Evolutionary conservation across 2,888 invertebrate genomes (phyloP), one percentile per base, ranked within the genome.

Genomic region (Zaprionus bogoriensis): DNA sequence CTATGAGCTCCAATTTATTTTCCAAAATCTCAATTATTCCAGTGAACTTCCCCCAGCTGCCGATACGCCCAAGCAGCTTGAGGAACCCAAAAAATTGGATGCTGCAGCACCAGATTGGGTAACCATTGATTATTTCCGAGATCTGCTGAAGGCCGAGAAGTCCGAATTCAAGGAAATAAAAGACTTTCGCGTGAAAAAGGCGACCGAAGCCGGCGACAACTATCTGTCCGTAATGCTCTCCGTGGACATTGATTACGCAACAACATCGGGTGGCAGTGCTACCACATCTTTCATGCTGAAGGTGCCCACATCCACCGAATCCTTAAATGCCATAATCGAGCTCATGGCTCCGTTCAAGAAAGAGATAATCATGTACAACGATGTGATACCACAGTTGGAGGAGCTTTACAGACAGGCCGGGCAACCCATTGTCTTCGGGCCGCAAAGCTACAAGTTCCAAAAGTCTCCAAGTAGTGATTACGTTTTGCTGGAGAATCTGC

Each of bases 401-500:
- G 23, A 69, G 39, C 61, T 87, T 7, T 88, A 79, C 38, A 30
- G 57, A 4, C 52, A 73, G 10, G 67, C 52, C 20, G 86, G 87
- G 0, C 20, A 20, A 41, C 22, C 59, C 0, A 42, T 84, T 3
- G 36, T 14, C 1, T 76, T 88, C 10, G 77, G 71, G 4, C 87
- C 88, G 5, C 20, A 41, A n/a, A 41, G 12, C 41, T 41, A 12
- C 22, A 41, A 22, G n/a, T 46, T 79, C 4, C 51, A 52, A 19
- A 75, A 71, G 9, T 20, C 64, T 3, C 60, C 76, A 0, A 61
- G 67, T 0, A 25, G 42, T 0, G 73, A 76, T 22, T 67, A 76
- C 44, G 57, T 90, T 10, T 71, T 90, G 2, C 53, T 44, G 7
- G 42, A 89, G 54, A 88, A 89, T 66, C 61, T 89, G 1, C 61